Evolutionary conservation across 2,797 vertebrate genomes (phyloP).

Genomic region (Tadarida brasiliensis): DNA sequence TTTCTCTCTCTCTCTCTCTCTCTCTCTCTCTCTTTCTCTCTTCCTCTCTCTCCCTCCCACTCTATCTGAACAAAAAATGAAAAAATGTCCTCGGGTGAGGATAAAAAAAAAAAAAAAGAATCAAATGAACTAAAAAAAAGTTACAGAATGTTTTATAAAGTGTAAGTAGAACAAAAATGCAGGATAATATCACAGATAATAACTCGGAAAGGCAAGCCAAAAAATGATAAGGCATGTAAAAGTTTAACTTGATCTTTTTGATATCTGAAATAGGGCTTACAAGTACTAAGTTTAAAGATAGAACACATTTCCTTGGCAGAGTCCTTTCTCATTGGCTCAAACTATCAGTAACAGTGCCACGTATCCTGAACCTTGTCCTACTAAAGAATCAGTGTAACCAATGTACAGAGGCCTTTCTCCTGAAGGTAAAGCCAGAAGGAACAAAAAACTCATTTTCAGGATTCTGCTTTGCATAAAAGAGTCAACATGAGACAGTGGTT

Average conservation of each 20-base stretch:
- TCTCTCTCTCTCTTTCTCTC: too few relatives aligned
- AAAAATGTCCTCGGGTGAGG: too few relatives aligned
- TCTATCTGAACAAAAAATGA: too few relatives aligned
- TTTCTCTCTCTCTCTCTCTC: too few relatives aligned
- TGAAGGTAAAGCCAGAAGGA: conserved; percentile 44
- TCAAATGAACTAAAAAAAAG: conserved; percentile 47
- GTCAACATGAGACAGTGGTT: neutral
- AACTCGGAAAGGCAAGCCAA: conserved; percentile 15
- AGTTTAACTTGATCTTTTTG: conserved; percentile 56
- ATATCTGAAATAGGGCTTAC: conserved; percentile 28
- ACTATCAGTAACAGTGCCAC: conserved; percentile 67
- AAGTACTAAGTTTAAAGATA: conserved; percentile 32
- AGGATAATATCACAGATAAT: conserved; percentile 21
- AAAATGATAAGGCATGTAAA: conserved; percentile 47
- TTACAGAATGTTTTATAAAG: conserved; percentile 33
- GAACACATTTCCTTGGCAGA: conserved; percentile 64
- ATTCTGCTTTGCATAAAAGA: neutral
- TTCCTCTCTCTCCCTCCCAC: too few relatives aligned
- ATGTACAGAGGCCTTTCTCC: conserved; percentile 12
- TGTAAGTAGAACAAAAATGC: conserved; percentile 19
- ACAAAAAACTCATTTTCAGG: neutral
- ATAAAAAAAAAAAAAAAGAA: too few relatives aligned
- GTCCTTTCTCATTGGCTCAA: conserved; percentile 65
- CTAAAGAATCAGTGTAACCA: conserved; percentile 38
- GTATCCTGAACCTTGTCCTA: conserved; percentile 76